Base-by-base conservation (phyloP, 1,140 invertebrate genomes). In the Steinernema feltiae region DNA sequence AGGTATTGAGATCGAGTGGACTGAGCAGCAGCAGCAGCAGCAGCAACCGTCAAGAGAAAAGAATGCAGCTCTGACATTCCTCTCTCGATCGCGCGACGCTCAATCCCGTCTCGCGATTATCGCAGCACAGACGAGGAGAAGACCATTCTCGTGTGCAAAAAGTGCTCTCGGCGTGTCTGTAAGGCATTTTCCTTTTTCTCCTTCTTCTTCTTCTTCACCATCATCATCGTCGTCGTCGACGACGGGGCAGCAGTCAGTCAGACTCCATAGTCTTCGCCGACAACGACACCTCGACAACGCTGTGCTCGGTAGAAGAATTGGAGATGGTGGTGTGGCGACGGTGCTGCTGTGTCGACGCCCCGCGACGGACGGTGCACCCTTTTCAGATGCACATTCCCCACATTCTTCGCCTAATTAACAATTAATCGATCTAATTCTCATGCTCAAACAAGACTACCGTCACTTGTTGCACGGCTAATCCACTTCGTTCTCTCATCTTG, bases 351-450 rank as follows among this genome's bases (percentile, higher is more conserved):
- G 53, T 63, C 53, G 53, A 63, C 53, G 53, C 53, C 53, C 53
- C 53, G 53, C 53, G 53, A 63, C 53, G 53, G 53, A 63, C 53
- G 53, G 53, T 63, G 15, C 53, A 63, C 53, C 53, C 53, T 63
- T 63, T 63, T 63, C 53, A 63, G 53, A 63, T 63, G 53, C 53
- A 63, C 53, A 63, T 63, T 63, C 53, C 24, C 53, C 15, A 63
- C 53, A 63, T 63, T 63, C 53, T 27, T 63, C 53, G 53, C 53
- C 53, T 63, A 63, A 63, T 63, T 63, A 63, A 63, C 53, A 17
- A 63, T 21, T 15, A 63, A 63, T 63, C 24, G 53, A 63, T 63
- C 15, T 63, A 12, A 63, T 63, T 63, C 53, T 15, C 24, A 63
- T 63, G 53, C 53, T 63, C 24, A 27, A 63, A 27, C 53, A 63